Conservation (phyloP, 1,140 invertebrate genomes). For the Drosophila trapezifrons region DNA sequence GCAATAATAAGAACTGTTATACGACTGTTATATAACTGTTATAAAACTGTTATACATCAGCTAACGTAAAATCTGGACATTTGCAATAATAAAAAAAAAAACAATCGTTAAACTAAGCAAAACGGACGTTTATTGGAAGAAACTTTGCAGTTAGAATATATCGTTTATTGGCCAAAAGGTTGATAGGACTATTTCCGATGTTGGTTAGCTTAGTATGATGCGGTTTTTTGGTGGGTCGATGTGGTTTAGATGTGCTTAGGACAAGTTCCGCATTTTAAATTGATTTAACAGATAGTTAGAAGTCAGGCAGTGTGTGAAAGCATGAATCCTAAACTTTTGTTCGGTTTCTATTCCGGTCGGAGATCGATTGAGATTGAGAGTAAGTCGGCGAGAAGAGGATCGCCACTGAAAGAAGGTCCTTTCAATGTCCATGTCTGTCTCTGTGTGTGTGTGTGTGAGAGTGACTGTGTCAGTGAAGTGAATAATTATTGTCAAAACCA, state of each 20-base stretch:
- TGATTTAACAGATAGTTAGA: slow-evolving; percentile 37
- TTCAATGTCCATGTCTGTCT: slow-evolving; percentile 28
- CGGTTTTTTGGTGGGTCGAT: slow-evolving; percentile 14
- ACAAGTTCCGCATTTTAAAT: slow-evolving; percentile 46
- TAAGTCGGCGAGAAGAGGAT: slow-evolving; percentile 48
- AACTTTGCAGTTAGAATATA: slow-evolving; percentile 19
- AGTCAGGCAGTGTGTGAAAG: slow-evolving; percentile 61
- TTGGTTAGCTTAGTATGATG: slow-evolving; percentile 28
- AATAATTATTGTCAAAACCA: slow-evolving; percentile 30
- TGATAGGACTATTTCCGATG: slow-evolving; percentile 24
- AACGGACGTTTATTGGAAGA: slow-evolving; percentile 1
- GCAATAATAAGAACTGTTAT: not conserved
- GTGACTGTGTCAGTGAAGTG: slow-evolving; percentile 15
- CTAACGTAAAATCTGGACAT: not conserved
- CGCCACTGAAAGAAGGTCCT: slow-evolving; percentile 16
- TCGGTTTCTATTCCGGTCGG: not conserved
- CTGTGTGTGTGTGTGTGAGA: slow-evolving; percentile 12
- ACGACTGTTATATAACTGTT: not conserved
- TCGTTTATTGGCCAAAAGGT: slow-evolving; percentile 16
- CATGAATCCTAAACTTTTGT: slow-evolving; percentile 25
- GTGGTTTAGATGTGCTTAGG: slow-evolving; percentile 28
- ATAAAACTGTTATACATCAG: not conserved
- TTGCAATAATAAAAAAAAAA: slow-evolving; percentile 1
- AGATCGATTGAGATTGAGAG: slow-evolving; percentile 32
- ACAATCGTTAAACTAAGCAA: not conserved